A percentile compares a stretch with the other conserved stretches of the same genome.
Conservation (phyloP, 2,797 vertebrate species). For the Astyanax mexicanus region DNA sequence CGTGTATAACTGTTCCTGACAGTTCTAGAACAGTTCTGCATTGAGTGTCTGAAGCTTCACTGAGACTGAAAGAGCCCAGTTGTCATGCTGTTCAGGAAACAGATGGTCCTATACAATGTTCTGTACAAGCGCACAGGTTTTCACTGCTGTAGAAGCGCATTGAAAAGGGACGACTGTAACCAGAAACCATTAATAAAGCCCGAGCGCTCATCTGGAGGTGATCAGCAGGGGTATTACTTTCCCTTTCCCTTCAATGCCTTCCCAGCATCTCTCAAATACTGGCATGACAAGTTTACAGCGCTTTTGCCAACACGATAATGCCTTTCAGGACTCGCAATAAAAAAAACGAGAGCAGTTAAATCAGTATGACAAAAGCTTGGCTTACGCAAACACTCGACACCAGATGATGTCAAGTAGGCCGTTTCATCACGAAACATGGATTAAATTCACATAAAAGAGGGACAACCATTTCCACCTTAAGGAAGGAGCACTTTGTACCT, state of each 20-base stretch:
- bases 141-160: conserved; percentile 58
- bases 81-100: conserved; percentile 21
- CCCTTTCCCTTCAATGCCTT: conserved; percentile 62
- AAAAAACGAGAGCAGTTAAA: conserved; percentile 43
- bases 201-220: conserved; percentile 72
- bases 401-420: conserved; percentile 40
- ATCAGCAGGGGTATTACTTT: conserved; percentile 70
- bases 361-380: conserved; percentile 58
- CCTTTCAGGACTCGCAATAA: conserved; percentile 59
- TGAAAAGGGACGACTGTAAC: conserved; percentile 66
- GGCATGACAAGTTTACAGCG: conserved; percentile 70
- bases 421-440: conserved; percentile 28
- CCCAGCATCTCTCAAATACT: conserved; percentile 63
- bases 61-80: background rate
- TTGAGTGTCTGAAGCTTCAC: background rate
- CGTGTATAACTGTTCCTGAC: too few species aligned
- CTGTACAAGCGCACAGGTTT: conserved; percentile 36
- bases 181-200: conserved; percentile 71
- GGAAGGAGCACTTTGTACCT: conserved; percentile 13
- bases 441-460: background rate
- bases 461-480: conserved; percentile 1
- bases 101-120: conserved; percentile 47
- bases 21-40: background rate
- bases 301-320: conserved; percentile 66
- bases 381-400: conserved; percentile 44